A percentile compares a stretch with the other conserved stretches of the same genome.
Conservation (phyloP, 2,113 vertebrate species). For the crab-eating macaque (Macaca fascicularis) region DNA sequence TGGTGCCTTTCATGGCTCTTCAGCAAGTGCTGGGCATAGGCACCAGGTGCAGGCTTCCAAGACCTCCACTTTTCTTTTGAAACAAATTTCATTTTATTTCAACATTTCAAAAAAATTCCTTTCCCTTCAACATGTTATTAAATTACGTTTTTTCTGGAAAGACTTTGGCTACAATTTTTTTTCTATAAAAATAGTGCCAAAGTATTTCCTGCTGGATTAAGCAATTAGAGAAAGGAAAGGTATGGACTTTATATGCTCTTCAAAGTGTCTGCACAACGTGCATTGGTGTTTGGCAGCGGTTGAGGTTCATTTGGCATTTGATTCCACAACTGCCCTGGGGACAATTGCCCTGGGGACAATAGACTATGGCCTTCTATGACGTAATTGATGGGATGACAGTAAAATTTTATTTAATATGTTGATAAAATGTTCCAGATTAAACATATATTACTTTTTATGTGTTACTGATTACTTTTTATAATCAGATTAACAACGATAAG, state of each 20-base stretch:
- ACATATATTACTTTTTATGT: neutral
- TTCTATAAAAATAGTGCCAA: neutral
- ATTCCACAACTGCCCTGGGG: neutral
- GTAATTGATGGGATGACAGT: neutral
- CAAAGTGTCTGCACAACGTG: no score
- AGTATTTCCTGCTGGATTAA: constrained; percentile 27
- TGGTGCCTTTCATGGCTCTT: fast-evolving
- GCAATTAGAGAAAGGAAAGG: neutral
- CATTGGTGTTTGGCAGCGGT: neutral
- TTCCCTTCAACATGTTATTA: neutral
- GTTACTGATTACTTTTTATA: neutral
- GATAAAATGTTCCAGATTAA: constrained; percentile 31
- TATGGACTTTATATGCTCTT: neutral
- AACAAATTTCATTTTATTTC: neutral
- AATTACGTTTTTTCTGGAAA: constrained; percentile 28
- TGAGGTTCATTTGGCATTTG: neutral
- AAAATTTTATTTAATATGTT: constrained; percentile 4
- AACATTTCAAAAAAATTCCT: neutral
- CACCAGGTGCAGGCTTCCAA: neutral
- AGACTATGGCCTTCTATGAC: neutral
- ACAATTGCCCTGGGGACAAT: neutral
- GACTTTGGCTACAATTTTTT: neutral
- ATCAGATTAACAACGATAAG: neutral
- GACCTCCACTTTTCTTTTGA: neutral
- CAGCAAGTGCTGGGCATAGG: neutral